These are phyloP conservation scores for Andricus curvator DNA, from an alignment of 2,888 invertebrate genomes.

Conservation along the genomic window DNA sequence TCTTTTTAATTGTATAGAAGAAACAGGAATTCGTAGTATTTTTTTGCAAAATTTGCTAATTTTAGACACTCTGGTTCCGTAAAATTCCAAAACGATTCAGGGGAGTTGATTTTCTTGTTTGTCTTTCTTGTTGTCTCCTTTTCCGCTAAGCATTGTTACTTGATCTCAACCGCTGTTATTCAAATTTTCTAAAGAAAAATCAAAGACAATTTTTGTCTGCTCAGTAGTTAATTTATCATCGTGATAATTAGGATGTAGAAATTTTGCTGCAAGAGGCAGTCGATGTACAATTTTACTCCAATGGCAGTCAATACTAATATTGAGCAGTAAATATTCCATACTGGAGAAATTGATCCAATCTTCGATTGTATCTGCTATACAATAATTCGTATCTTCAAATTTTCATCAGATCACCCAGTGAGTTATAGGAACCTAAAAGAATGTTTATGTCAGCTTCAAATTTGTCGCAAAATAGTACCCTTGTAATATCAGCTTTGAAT, in stretches of 20 bases:
- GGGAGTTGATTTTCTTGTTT: background rate
- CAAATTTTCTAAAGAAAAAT: constrained; percentile 25
- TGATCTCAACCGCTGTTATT: background rate
- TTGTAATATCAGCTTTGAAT: background rate
- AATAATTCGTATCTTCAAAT: background rate
- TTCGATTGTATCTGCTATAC: background rate
- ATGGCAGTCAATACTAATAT: background rate
- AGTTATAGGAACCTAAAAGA: background rate
- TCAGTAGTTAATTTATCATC: constrained; percentile 1
- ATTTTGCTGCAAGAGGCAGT: constrained; percentile 20
- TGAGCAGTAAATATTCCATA: background rate
- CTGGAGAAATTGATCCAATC: background rate
- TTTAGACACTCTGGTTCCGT: background rate
- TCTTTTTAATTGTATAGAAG: background rate
- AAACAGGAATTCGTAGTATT: background rate
- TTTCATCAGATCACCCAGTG: background rate
- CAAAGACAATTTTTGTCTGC: background rate
- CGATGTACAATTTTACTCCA: background rate
- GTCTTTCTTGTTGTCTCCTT: too few relatives aligned
- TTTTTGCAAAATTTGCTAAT: background rate
- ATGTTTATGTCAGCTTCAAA: background rate
- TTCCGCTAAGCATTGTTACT: background rate
- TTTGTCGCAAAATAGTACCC: background rate
- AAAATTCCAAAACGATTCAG: too few relatives aligned
- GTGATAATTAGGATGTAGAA: constrained; percentile 8